Evolutionary conservation across 1,140 invertebrate genomes (phyloP), one percentile per base, ranked within the genome.

Genomic region (Calycopis cecrops): DNA sequence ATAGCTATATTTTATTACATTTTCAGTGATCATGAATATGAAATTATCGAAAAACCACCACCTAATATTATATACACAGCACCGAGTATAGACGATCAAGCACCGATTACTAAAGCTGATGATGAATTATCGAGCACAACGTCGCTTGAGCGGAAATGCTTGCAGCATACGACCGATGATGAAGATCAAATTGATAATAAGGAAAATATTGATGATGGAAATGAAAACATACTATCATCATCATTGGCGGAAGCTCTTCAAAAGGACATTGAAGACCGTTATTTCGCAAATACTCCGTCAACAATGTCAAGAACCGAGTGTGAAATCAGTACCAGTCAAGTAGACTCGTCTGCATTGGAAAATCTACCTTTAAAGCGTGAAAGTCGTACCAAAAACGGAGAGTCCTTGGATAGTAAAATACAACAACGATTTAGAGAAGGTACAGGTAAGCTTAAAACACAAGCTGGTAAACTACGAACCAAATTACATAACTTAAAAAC

Each of bases 1-100:
- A 17, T 16, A 17, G 14, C 38, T 40, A 12, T 14, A 6, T 44
- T 44, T 44, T 44, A 44, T 60, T 57, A 35, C 62, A 44, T 68
- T 92, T 91, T 68, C 89, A 95, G 94, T 90, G 94, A 96, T 90
- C 94, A 96, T 90, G 94, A 96, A 80, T 96, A 96, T 88, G 94
- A 96, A 88, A 93, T 94, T 60, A 92, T 96, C 70, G 89, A 90
- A 68, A 88, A 89, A 53, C 87, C 89, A 48, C 60, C 71, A 16
- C 76, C 76, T 48, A 78, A 82, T 62, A 77, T 82, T 57, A 69
- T 73, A 55, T 86, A 73, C 62, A 78, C 76, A 9, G 57, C 70
- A 35, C 76, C 75, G 33, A 80, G 69, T 66, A 60, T 73, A 55
- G 74, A 76, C 47, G 71, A 82, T 60, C 80, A 74, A 51, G 58